Evolutionary conservation across 1,140 invertebrate genomes (phyloP).

Genomic region (Brachionus manjavacas): DNA sequence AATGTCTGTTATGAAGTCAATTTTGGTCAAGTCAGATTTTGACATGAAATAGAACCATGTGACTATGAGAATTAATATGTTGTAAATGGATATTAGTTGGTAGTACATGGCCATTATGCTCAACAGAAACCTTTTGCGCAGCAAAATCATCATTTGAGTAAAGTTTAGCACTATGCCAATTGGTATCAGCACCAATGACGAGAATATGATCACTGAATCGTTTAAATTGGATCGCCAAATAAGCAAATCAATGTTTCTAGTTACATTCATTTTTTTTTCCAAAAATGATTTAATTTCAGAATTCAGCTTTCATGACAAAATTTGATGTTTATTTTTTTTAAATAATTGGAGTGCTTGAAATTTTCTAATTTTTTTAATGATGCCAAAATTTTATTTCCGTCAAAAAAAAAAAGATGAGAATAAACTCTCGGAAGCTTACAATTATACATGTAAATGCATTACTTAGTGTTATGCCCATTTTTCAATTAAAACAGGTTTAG

Average conservation of each 20-base stretch:
- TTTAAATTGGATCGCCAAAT: background rate
- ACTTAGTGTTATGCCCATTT: background rate
- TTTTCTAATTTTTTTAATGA: background rate
- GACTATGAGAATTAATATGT: background rate
- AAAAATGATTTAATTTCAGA: background rate
- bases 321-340: background rate
- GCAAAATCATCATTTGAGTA: background rate
- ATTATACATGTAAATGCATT: background rate
- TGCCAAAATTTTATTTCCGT: background rate
- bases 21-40: background rate
- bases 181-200: background rate
- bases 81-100: background rate
- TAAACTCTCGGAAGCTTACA: background rate
- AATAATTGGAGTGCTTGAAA: background rate
- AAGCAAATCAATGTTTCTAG: background rate
- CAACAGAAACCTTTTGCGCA: background rate
- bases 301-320: background rate
- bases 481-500: background rate
- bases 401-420: background rate
- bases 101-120: background rate
- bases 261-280: background rate
- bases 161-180: background rate
- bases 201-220: background rate
- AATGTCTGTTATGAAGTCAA: background rate
- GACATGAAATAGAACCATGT: background rate